A percentile compares a stretch with the other conserved stretches of the same genome.
These are phyloP conservation scores for Cebus imitator DNA, from an alignment of 2,113 vertebrate genomes.

Conservation along the genomic window DNA sequence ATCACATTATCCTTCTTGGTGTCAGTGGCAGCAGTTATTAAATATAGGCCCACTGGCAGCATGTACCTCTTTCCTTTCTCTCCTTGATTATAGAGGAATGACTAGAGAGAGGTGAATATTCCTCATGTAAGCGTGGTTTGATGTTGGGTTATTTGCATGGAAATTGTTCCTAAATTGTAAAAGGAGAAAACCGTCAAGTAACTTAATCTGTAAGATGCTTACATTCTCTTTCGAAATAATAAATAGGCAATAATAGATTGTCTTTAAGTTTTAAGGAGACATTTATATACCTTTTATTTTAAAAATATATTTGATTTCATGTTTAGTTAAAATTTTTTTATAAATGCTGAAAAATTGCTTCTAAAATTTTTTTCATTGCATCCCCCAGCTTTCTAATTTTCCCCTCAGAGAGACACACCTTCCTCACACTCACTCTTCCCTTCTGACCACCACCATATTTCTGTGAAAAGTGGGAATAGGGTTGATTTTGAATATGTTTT, in stretches of 20 bases:
- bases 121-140: neutral
- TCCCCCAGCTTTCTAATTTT: neutral
- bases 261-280: neutral
- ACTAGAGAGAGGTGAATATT: neutral
- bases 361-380: neutral
- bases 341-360: neutral
- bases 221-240: neutral
- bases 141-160: neutral
- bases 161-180: neutral
- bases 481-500: slow-evolving; percentile 40
- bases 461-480: neutral
- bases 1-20: neutral
- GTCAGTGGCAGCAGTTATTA: neutral
- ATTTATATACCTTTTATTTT: neutral
- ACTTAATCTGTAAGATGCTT: neutral
- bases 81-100: neutral
- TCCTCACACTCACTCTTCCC: neutral
- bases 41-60: neutral
- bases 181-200: neutral
- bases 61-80: neutral
- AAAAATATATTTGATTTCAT: neutral
- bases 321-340: neutral
- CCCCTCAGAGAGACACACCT: neutral
- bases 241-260: neutral
- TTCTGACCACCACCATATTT: neutral